Evolutionary conservation across 2,888 invertebrate genomes (phyloP).

Genomic region (Campoplex nolae): DNA sequence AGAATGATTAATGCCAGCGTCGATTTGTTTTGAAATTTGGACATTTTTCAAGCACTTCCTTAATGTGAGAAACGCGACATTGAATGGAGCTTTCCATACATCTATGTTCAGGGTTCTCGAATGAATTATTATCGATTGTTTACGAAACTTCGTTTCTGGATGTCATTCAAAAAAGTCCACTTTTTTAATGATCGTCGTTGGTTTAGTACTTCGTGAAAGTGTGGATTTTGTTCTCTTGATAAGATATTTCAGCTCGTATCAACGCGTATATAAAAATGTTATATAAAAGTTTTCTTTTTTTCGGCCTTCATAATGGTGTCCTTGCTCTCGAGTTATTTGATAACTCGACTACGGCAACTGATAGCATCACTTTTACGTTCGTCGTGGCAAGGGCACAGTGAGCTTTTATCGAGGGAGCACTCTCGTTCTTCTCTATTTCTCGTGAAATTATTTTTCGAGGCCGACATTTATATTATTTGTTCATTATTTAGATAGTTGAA

Average conservation of each 20-base stretch:
- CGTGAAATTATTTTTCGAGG: not conserved
- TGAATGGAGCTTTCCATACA: not conserved
- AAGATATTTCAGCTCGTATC: not conserved
- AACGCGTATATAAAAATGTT: not conserved
- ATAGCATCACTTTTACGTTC: slow-evolving; percentile 46
- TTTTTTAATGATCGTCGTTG: not conserved
- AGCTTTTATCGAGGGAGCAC: slow-evolving; percentile 50
- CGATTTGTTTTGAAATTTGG: not conserved
- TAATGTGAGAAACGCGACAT: slow-evolving; percentile 10
- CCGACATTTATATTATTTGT: not conserved
- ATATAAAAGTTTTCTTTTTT: slow-evolving; percentile 7
- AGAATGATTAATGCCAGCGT: not conserved
- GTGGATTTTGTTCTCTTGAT: not conserved
- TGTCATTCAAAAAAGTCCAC: not conserved
- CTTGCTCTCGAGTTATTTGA: slow-evolving; percentile 43
- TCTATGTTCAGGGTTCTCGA: slow-evolving; percentile 11
- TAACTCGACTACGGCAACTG: slow-evolving; percentile 47
- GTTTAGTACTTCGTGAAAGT: not conserved
- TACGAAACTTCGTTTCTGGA: not conserved
- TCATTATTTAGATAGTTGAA: not conserved
- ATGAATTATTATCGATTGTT: not conserved
- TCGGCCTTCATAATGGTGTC: slow-evolving; percentile 51
- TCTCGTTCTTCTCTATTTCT: slow-evolving; percentile 4
- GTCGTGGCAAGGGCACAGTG: not conserved
- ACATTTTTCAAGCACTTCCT: slow-evolving; percentile 1